Evolutionary conservation across 2,888 invertebrate genomes (phyloP).

Genomic region (Ichneumoninae sp.): DNA sequence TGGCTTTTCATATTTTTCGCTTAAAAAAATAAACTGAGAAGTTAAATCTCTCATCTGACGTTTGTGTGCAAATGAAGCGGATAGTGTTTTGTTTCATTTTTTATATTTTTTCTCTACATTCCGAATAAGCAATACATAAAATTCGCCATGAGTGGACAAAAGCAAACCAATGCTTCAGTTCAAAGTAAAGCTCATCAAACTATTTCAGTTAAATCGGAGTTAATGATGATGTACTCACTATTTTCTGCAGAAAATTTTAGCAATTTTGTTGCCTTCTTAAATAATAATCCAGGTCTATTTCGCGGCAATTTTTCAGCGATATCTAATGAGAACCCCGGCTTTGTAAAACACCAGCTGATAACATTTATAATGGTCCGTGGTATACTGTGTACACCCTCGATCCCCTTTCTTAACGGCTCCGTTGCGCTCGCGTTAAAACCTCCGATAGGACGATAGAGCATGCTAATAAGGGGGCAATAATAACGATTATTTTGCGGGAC

Average conservation of each 20-base stretch:
- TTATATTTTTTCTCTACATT: neutral
- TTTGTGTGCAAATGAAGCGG: neutral
- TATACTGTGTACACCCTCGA: slow-evolving; percentile 66
- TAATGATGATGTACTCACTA: neutral
- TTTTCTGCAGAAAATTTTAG: neutral
- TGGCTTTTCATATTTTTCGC: neutral
- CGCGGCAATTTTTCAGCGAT: slow-evolving; percentile 34
- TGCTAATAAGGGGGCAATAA: slow-evolving; percentile 80
- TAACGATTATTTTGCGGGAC: slow-evolving; percentile 78
- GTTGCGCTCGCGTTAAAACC: slow-evolving; percentile 71
- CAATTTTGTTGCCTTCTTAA: neutral
- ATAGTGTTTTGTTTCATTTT: neutral
- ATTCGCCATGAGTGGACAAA: neutral
- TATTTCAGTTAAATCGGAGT: neutral
- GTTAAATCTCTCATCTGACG: neutral
- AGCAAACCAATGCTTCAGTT: neutral
- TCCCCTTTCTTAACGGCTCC: slow-evolving; percentile 73
- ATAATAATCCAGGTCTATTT: slow-evolving; percentile 18
- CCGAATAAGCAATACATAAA: neutral
- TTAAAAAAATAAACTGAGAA: neutral
- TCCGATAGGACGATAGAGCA: slow-evolving; percentile 80
- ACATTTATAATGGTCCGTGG: slow-evolving; percentile 77
- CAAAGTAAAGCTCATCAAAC: neutral
- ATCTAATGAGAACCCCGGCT: slow-evolving; percentile 74
- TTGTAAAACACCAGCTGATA: slow-evolving; percentile 77